Evolutionary conservation across 2,113 vertebrate species (phyloP).

Genomic region (Apodemus sylvaticus): DNA sequence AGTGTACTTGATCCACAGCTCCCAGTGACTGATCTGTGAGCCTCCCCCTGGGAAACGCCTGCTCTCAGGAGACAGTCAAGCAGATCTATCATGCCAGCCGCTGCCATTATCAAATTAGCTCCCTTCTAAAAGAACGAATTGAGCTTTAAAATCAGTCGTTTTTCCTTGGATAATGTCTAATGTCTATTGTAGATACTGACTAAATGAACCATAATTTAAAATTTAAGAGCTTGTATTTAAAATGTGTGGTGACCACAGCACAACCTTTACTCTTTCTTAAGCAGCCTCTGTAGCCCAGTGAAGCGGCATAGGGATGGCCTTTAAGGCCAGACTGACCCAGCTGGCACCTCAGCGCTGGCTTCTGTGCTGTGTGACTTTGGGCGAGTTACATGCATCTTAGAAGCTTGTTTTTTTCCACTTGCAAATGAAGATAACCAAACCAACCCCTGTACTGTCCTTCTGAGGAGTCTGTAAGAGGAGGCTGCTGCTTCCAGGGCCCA

Average conservation of each 20-base stretch:
- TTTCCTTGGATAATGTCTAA: conserved; percentile 50
- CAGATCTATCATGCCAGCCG: conserved; percentile 34
- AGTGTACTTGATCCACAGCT: background rate
- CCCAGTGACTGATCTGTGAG: conserved; percentile 19
- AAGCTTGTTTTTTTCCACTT: background rate
- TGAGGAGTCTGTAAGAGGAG: background rate
- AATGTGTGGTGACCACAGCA: background rate
- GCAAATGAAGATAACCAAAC: background rate
- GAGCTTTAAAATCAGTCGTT: conserved; percentile 41
- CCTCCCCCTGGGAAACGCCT: conserved; percentile 39
- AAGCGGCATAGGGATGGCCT: background rate
- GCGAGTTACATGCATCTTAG: conserved; percentile 31
- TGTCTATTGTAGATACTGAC: conserved; percentile 20
- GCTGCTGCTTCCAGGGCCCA: background rate
- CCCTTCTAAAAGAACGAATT: conserved; percentile 56
- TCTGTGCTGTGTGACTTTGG: background rate
- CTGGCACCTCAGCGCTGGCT: background rate
- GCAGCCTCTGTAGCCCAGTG: background rate
- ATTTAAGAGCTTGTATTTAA: conserved; percentile 48
- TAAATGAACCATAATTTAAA: conserved; percentile 62
- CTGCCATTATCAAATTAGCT: conserved; percentile 55
- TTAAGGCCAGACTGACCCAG: background rate
- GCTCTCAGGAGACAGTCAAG: conserved; percentile 39
- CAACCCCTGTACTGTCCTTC: background rate
- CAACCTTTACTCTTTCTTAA: conserved; percentile 23